Base-by-base conservation (phyloP, 1,140 invertebrate species). In the Aphelenchoides avenae region DNA sequence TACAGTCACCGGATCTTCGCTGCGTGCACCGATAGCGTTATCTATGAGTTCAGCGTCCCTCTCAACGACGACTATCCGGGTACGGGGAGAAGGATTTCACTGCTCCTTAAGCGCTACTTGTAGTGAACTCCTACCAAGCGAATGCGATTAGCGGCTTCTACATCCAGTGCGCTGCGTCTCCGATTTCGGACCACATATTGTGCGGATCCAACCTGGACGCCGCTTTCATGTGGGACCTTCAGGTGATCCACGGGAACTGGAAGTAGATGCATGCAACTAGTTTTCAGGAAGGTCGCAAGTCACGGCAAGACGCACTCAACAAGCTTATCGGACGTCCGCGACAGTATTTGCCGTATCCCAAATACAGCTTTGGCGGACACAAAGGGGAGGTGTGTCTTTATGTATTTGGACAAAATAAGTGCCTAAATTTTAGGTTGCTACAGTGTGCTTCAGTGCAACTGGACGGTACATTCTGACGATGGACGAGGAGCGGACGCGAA, bases 201-300 rank as follows among this genome's bases (percentile, higher is more conserved):
- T 60, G 57, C 42, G 57, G 57, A 7, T 44, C 41, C 0, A 46
- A 39, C 36, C 18, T 24, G 24, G 33, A 31, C 5, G 24, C 5
- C 5, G 58, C 57, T 5, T 51, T 49, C 30, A 60, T 60, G 36
- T 60, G 57, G 57, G 60, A 60, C 15, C 30, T 60, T 11, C 57
- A 60, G 29, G 57, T 60, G 7, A 44, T 11, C 2, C 3, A 9
- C 24, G 9, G 5, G 24, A 3, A 24, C 11, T 7, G 15, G 46
- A 34, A 2, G 2, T 34, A 34, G n/a, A 34, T n/a, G 6, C 27
- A 37, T 33, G 52, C 7, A 29, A 60, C 27, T 5, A 24, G 34
- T 5, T n/a, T 60, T 60, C 20, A 60, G 57, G 57, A 60, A 52
- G 3, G n/a, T 33, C 57, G 57, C 5, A 44, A 40, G 18, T 60